Evolutionary conservation across 2,888 invertebrate genomes (phyloP).

Genomic region (Acronicta leporina): DNA sequence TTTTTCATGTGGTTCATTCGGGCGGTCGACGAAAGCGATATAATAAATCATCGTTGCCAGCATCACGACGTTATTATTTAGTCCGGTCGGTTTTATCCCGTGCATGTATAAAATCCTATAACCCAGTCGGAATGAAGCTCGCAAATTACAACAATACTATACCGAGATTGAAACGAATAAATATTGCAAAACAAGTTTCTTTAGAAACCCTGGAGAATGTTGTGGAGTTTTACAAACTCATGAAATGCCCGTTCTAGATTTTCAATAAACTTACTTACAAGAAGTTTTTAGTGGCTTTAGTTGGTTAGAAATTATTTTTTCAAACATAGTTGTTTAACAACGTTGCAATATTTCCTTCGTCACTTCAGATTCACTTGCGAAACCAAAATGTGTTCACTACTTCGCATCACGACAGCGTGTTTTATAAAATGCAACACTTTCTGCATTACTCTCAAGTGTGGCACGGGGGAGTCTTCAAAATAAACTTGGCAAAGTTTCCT

Average conservation of each 20-base stretch:
- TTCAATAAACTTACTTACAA: constrained; percentile 10
- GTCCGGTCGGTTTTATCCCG: constrained; percentile 82
- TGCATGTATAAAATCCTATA: constrained; percentile 78
- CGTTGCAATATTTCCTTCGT: constrained; percentile 13
- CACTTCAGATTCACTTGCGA: constrained; percentile 10
- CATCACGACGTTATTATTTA: constrained; percentile 87
- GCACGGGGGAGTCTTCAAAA: constrained; percentile 52
- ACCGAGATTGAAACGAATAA: constrained; percentile 45
- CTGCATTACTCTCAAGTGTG: constrained; percentile 43
- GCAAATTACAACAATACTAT: constrained; percentile 32
- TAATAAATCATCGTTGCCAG: constrained; percentile 88
- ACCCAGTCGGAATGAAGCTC: constrained; percentile 43
- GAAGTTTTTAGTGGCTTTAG: constrained; percentile 3
- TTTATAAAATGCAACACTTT: constrained; percentile 48
- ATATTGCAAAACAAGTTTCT: constrained; percentile 36
- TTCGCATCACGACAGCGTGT: constrained; percentile 23
- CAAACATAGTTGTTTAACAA: constrained; percentile 4
- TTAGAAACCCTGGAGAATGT: constrained; percentile 31
- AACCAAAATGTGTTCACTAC: constrained; percentile 18
- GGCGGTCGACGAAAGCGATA: constrained; percentile 86
- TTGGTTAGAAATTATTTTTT: constrained; percentile 5
- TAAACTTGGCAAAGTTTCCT: constrained; percentile 48
- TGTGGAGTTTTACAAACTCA: constrained; percentile 27
- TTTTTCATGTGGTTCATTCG: constrained; percentile 89
- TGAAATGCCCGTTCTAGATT: constrained; percentile 18